Percentiles rank a stretch among this genome's conserved stretches.
These are phyloP conservation scores for Heteractis magnifica DNA, from an alignment of 92 coral and sea anemone genomes.

Conservation along the genomic window DNA sequence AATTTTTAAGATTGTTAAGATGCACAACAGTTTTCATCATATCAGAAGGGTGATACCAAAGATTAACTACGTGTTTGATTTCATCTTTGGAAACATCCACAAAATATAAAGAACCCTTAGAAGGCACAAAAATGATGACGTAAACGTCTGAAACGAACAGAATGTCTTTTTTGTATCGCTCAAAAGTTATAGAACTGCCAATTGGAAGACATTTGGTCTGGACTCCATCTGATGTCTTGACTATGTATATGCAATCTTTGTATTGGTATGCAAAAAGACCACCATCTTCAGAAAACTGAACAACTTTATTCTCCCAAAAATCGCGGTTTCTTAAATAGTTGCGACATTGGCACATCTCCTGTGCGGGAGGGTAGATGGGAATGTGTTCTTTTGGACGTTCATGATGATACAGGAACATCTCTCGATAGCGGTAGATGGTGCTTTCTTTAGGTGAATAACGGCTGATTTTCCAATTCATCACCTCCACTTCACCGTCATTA, in stretches of 20 bases:
- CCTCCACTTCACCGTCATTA: not conserved
- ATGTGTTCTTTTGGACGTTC: not conserved
- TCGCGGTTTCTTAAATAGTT: not conserved
- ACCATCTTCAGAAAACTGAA: constrained; percentile 26
- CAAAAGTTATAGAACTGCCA: not conserved
- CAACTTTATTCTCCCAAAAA: not conserved
- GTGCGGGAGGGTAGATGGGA: not conserved
- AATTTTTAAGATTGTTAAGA: too few relatives aligned
- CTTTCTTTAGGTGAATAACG: too few relatives aligned
- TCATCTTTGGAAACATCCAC: not conserved
- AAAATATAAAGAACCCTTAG: not conserved
- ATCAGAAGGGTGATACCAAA: not conserved
- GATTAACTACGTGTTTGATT: not conserved
- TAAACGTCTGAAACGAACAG: not conserved
- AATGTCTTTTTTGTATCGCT: not conserved
- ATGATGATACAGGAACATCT: too few relatives aligned
- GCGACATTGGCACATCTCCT: not conserved
- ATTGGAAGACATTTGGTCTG: not conserved
- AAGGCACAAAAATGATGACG: not conserved
- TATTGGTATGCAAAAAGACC: not conserved
- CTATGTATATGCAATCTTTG: not conserved
- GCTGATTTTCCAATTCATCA: too few relatives aligned
- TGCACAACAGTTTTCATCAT: not conserved
- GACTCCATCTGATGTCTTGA: not conserved
- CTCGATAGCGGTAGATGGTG: too few relatives aligned